Conservation (phyloP, 92 coral and sea anemone species). For the Zoanthus sansibaricus region DNA sequence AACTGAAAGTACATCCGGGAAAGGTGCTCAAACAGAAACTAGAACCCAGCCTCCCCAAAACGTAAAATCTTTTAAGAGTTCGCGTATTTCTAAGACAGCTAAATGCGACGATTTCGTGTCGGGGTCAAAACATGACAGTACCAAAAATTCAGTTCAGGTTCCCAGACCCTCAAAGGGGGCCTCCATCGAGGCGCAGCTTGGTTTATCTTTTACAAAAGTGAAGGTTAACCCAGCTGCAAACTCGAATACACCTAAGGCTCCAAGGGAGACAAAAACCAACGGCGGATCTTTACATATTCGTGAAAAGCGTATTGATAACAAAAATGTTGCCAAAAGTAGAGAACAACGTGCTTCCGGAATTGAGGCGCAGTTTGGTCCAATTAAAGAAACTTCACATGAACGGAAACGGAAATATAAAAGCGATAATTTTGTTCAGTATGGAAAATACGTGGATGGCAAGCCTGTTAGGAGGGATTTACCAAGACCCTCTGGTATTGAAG, state of each 20-base stretch:
- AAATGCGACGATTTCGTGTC: not conserved
- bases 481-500: not conserved
- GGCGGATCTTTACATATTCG: not conserved
- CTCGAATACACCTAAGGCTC: not conserved
- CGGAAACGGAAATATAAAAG: slow-evolving; percentile 19
- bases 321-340: not conserved
- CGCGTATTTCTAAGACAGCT: not conserved
- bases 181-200: slow-evolving; percentile 26
- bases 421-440: slow-evolving; percentile 7
- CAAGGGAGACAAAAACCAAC: not conserved
- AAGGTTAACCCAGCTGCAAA: slow-evolving; percentile 3
- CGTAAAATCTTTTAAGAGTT: not conserved
- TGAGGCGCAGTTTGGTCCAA: slow-evolving; percentile 27
- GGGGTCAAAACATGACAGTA: not conserved
- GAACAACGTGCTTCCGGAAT: slow-evolving; percentile 9
- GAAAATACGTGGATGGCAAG: not conserved
- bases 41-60: slow-evolving; percentile 1
- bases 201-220: too few species aligned
- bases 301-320: not conserved
- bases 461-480: not conserved
- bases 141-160: not conserved
- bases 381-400: not conserved
- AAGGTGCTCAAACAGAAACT: not conserved
- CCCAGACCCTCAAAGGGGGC: not conserved
- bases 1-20: not conserved